These are phyloP conservation scores for Maccullochella peelii DNA, from an alignment of 2,113 vertebrate genomes.

Conservation along the genomic window DNA sequence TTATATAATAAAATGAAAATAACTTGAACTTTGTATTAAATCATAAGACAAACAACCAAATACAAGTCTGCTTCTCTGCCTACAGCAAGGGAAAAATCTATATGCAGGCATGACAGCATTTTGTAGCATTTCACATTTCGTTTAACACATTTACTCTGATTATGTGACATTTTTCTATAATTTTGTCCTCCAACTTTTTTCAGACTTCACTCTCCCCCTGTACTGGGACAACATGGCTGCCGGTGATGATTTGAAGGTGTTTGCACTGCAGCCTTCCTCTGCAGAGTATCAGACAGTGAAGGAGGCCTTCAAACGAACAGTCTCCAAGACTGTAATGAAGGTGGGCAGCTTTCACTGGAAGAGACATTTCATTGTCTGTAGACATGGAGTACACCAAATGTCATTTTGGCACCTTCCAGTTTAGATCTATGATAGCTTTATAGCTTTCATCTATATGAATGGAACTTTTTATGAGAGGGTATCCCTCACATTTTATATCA, in stretches of 20 bases:
- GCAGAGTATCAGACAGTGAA: constrained; percentile 68
- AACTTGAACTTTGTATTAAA: too few species aligned
- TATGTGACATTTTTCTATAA: accelerated
- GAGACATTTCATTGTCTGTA: background rate
- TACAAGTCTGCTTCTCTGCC: too few species aligned
- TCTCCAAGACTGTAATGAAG: constrained; percentile 51
- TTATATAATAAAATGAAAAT: too few species aligned
- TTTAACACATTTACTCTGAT: background rate
- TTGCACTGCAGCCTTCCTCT: constrained; percentile 40
- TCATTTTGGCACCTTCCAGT: background rate
- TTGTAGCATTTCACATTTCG: too few species aligned
- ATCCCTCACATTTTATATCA: background rate
- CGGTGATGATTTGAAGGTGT: constrained; percentile 12
- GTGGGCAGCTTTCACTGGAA: constrained; percentile 27
- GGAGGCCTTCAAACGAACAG: constrained; percentile 62
- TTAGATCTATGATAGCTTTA: background rate
- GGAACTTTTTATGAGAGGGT: background rate
- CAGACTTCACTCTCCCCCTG: constrained; percentile 75
- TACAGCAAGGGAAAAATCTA: too few species aligned
- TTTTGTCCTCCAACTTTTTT: background rate
- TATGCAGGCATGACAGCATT: too few species aligned
- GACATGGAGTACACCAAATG: background rate
- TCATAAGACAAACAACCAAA: too few species aligned
- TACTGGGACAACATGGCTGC: constrained; percentile 75
- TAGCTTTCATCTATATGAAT: too few species aligned